A percentile compares a stretch with the other conserved stretches of the same genome.
These are phyloP conservation scores for Cyprinus carpio DNA, from an alignment of 2,113 vertebrate species.

Conservation along the genomic window DNA sequence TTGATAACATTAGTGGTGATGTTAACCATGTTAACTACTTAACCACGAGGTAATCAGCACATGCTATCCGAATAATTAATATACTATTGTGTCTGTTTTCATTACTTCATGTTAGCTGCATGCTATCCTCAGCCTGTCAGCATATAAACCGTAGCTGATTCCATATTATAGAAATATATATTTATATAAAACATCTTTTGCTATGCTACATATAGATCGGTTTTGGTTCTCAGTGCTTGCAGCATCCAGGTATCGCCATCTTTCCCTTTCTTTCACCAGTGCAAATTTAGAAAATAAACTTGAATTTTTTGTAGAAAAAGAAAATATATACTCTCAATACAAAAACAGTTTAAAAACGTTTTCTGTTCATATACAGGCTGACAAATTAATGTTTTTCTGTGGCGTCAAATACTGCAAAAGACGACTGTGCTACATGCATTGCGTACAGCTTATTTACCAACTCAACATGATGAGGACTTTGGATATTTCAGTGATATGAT, in stretches of 20 bases:
- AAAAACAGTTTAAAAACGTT: neutral
- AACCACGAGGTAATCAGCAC: constrained; percentile 7
- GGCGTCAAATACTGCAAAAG: constrained; percentile 35
- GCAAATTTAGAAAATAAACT: constrained; percentile 65
- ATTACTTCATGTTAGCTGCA: constrained; percentile 12
- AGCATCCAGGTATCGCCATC: constrained; percentile 66
- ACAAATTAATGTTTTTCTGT: constrained; percentile 4
- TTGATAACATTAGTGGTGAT: neutral
- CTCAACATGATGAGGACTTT: constrained; percentile 15
- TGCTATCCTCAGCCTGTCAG: constrained; percentile 48
- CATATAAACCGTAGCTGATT: constrained; percentile 8
- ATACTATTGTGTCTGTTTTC: neutral
- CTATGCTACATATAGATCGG: constrained; percentile 75
- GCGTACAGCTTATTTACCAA: constrained; percentile 40
- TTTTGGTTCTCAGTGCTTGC: constrained; percentile 79
- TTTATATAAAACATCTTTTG: constrained; percentile 58
- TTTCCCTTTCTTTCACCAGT: constrained; percentile 71
- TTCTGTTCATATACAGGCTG: neutral
- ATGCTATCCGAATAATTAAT: neutral
- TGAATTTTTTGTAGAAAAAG: constrained; percentile 24
- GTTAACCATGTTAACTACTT: neutral
- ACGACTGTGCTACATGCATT: neutral
- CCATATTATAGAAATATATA: constrained; percentile 59
- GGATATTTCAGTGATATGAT: constrained; percentile 15
- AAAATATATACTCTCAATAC: constrained; percentile 56